Base-by-base conservation (phyloP, 2,888 invertebrate genomes). In the Dicranocentrus wangi region DNA sequence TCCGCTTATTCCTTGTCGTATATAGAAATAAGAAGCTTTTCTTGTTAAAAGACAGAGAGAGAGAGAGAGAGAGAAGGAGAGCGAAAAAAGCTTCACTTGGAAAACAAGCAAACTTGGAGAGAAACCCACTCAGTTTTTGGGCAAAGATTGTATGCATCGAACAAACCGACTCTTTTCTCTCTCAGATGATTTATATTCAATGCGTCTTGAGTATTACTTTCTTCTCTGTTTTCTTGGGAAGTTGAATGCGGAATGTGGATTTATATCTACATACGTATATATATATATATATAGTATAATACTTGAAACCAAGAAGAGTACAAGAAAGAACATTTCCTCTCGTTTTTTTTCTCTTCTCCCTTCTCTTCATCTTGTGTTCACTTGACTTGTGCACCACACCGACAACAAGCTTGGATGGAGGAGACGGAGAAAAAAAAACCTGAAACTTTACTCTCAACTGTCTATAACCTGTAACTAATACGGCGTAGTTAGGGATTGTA, bases 181-280 rank as follows among this genome's bases (percentile, higher is more conserved):
- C n/a, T 32, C 10, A 32, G 32, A 61, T 66, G 66, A 66, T 66
- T 66, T 66, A 66, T 66, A 66, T 66, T 27, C 27, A 66, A 66
- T 66, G 43, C 66, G 66, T 66, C 66, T 66, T 66, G 66, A 66
- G 47, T 47, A 47, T 66, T 47, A 43, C 65, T 47, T 66, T 47
- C 47, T 51, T 39, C 47, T 28, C 66, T 66, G 27, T 47, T 66
- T 66, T 65, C 65, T 65, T 42, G 42, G 25, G 43, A 63, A 63
- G 28, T 32, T 61, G 28, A 61, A 61, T 61, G 66, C 66, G 25
- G 66, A 66, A 47, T 66, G 66, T 66, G 43, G 66, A 66, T 66
- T 66, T 66, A 47, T 66, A 8, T 39, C 13, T 39, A n/a, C 39
- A 39, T 13, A 8, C 39, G n/a, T n/a, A n/a, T 13, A 7, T 39